Base-by-base conservation (phyloP, 2,797 vertebrate species). In the Choloepus didactylus region DNA sequence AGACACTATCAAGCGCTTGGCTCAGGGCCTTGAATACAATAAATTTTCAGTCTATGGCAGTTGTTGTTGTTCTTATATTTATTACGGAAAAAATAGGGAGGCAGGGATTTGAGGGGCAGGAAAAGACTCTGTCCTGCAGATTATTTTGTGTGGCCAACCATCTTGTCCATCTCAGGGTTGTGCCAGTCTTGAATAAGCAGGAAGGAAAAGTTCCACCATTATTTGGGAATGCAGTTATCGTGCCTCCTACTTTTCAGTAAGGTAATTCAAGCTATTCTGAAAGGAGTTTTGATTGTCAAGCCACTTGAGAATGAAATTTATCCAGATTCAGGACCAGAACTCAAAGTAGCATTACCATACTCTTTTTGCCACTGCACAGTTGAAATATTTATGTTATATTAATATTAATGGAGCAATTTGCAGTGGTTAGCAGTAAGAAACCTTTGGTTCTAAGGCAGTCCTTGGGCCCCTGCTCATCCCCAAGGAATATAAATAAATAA, bases 311-410 rank as follows among this genome's bases (percentile, higher is more conserved):
- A 82, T 70, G 9, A 85, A 87, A 46, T n/a, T n/a, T 69, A 75
- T 73, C 16, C 9, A 72, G 44, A 84, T 46, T 79, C 27, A 76
- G 27, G 16, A 38, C 10, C 19, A 70, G n/a, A 70, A 84, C 3
- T 94, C 31, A 73, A 86, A 76, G 14, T 87, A 46, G 2, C 9
- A 41, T 64, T 66, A 12, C 59, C 79, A 7, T 5, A 38, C 25
- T 72, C 9, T 66, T 60, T 60, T 59, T 87, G 27, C 21, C 19
- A 89, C 1, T 70, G 1, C 16, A 4, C 3, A 82, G 16, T 91
- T 64, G 72, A 83, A 90, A 79, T 90, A 11, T 51, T 75, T 87
- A 64, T 66, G 56, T 56, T 19, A 56, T 56, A 56, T 21, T 21
- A 56, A 56, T 56, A 56, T 27, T 86, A 66, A 83, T 23, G 5